phyloP scores from a whole-genome alignment of 2,888 invertebrate species.

The Latheticus oryzae region DNA sequence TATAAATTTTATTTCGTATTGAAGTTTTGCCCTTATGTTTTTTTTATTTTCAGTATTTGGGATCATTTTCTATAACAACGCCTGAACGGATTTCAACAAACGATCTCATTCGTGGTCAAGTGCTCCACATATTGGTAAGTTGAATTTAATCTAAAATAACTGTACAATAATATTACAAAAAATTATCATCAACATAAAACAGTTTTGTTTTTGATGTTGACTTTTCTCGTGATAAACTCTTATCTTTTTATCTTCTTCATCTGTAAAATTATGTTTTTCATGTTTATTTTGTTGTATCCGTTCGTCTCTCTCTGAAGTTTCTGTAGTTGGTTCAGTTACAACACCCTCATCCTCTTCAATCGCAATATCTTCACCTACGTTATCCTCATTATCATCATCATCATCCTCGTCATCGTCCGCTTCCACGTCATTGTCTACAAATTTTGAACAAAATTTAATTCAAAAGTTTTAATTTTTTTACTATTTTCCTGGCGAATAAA shows the following conservation, averaged over 20 bases:
- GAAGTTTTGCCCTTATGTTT: slow-evolving; percentile 11
- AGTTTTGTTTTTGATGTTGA: too few relatives aligned
- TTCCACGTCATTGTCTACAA: slow-evolving; percentile 11
- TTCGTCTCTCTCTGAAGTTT: slow-evolving; percentile 14
- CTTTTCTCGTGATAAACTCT: too few relatives aligned
- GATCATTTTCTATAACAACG: slow-evolving; percentile 80
- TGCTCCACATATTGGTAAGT: slow-evolving; percentile 44
- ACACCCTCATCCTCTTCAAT: slow-evolving; percentile 44
- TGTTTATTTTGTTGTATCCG: slow-evolving; percentile 5
- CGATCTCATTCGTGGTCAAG: slow-evolving; percentile 70
- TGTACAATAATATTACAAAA: not conserved
- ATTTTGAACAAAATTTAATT: too few relatives aligned
- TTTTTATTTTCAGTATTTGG: slow-evolving; percentile 75
- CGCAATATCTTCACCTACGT: slow-evolving; percentile 43
- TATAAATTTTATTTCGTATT: too few relatives aligned
- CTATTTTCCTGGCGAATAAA: too few relatives aligned
- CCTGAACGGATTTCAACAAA: slow-evolving; percentile 74
- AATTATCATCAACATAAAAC: too few relatives aligned
- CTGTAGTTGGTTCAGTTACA: slow-evolving; percentile 21
- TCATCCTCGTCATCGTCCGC: slow-evolving; percentile 42
- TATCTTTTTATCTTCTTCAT: slow-evolving; percentile 2
- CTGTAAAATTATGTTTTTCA: slow-evolving; percentile 1
- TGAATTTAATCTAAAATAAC: not conserved
- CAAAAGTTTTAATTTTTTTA: slow-evolving; percentile 1
- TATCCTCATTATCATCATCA: slow-evolving; percentile 44